These are phyloP conservation scores for Montipora capricornis DNA, from an alignment of 64 coral and sea anemone genomes.

Conservation along the genomic window DNA sequence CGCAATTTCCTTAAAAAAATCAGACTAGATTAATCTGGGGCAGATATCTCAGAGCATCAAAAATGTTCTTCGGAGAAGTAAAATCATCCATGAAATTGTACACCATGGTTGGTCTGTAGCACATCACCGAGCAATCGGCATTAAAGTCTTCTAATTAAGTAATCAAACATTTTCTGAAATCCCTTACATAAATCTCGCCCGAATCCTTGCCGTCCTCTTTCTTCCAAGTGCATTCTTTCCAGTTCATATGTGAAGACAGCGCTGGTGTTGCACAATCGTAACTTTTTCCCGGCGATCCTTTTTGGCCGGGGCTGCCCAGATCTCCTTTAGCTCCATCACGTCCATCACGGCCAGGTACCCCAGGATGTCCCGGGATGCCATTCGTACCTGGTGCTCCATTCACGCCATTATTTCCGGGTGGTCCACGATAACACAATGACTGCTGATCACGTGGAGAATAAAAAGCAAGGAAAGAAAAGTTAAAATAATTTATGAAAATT, in stretches of 20 bases:
- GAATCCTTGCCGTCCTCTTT: background rate
- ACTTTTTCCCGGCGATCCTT: background rate
- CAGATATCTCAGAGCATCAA: too few species aligned
- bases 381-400: background rate
- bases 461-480: too few species aligned
- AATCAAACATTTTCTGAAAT: background rate
- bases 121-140: too few species aligned
- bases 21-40: too few species aligned
- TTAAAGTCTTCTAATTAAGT: background rate
- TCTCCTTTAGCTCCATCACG: background rate
- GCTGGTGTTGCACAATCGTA: background rate
- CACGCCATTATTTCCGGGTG: background rate
- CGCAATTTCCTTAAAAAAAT: too few species aligned
- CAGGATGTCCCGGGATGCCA: background rate
- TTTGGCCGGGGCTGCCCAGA: background rate
- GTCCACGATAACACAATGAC: background rate
- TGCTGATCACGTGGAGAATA: background rate
- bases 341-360: background rate
- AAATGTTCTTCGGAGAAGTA: too few species aligned
- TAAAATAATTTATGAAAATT: too few species aligned
- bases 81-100: too few species aligned
- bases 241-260: slow-evolving; percentile 1
- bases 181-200: background rate
- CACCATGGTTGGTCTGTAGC: too few species aligned
- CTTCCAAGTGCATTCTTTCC: background rate